Conservation (phyloP, 2,797 vertebrate species). For the Amniataba percoides region DNA sequence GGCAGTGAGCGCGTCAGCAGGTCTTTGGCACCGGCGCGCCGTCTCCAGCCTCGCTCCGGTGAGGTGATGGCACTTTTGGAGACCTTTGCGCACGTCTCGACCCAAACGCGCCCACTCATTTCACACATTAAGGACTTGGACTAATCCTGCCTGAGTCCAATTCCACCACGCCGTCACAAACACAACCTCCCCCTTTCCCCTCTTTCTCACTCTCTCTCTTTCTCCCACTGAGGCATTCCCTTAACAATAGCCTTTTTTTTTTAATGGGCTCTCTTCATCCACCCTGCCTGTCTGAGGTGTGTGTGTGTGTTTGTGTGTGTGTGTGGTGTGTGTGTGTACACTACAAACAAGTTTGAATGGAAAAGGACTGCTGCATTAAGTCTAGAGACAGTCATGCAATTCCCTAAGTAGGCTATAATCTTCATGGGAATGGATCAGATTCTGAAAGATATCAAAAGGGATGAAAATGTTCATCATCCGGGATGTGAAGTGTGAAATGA, state of each 20-base stretch:
- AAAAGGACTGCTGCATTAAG: not conserved
- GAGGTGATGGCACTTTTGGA: rapidly evolving
- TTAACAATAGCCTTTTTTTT: conserved; percentile 55
- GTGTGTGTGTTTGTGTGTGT: conserved; percentile 17
- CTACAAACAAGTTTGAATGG: conserved; percentile 31
- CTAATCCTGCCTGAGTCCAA: conserved; percentile 69
- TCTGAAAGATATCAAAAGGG: too few species aligned
- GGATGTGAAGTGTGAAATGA: not conserved
- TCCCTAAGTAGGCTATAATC: not conserved
- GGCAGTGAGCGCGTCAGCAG: not conserved
- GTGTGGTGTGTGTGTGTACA: too few species aligned
- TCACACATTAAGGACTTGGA: conserved; percentile 66
- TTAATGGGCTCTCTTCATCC: conserved; percentile 31
- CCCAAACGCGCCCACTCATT: not conserved
- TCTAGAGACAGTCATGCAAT: not conserved
- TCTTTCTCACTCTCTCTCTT: conserved; percentile 12
- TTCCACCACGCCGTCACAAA: conserved; percentile 78
- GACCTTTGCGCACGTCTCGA: not conserved
- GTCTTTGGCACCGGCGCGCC: too few species aligned
- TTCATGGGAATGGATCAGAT: not conserved
- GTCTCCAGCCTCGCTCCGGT: rapidly evolving
- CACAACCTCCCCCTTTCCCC: conserved; percentile 28
- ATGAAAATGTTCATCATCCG: not conserved
- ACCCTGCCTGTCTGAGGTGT: conserved; percentile 29
- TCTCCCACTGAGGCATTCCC: conserved; percentile 36